Evolutionary conservation across 2,797 vertebrate species (phyloP).

Genomic region (Sphaeramia orbicularis): DNA sequence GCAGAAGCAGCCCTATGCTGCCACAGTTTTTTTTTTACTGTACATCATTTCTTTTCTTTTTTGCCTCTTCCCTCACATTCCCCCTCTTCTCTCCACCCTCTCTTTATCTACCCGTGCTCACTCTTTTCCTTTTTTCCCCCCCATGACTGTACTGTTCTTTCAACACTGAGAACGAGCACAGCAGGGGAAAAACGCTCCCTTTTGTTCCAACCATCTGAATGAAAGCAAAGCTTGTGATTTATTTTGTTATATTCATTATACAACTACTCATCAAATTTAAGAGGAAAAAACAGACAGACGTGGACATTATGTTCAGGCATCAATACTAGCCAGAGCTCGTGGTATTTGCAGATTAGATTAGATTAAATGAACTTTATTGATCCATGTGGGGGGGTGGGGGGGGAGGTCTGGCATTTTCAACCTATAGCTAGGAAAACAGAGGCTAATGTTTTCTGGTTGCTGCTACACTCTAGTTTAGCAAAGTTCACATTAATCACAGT

Average conservation of each 20-base stretch:
- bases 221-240: conserved; percentile 36
- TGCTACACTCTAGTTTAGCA: conserved; percentile 16
- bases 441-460: conserved; percentile 28
- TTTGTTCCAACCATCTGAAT: conserved; percentile 38
- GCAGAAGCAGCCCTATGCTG: conserved; percentile 59
- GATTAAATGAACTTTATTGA: conserved; percentile 58
- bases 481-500: conserved; percentile 23
- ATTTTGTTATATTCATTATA: conserved; percentile 5
- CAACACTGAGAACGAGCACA: conserved; percentile 10
- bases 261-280: neutral
- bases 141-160: conserved; percentile 25
- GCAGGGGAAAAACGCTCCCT: neutral
- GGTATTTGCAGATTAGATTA: conserved; percentile 64
- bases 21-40: conserved; percentile 59
- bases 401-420: conserved; percentile 50
- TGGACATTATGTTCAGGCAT: neutral
- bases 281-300: neutral
- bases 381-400: conserved; percentile 11
- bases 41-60: conserved; percentile 55
- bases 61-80: conserved; percentile 13
- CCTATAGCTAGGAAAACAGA: conserved; percentile 32
- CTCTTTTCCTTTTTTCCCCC: neutral
- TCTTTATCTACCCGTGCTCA: conserved; percentile 35
- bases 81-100: conserved; percentile 35
- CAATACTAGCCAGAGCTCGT: conserved; percentile 29